Conservation (phyloP, 2,113 vertebrate genomes). For the Oreochromis spilurus region DNA sequence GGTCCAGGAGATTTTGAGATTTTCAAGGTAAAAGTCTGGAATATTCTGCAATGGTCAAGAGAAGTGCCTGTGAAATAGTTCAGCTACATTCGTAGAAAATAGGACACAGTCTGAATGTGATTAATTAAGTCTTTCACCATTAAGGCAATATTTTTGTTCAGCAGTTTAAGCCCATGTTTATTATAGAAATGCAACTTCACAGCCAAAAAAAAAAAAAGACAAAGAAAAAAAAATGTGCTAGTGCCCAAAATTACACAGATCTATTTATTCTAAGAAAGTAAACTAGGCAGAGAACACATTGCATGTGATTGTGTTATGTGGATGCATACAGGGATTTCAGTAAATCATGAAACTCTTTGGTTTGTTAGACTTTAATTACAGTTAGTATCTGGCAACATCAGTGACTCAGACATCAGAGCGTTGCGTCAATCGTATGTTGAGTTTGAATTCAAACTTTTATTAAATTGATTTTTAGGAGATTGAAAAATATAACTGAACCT, state of each 20-base stretch:
- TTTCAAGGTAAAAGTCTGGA: not conserved
- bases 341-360: not conserved
- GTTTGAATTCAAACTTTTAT: not conserved
- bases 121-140: not conserved
- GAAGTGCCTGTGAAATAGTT: not conserved
- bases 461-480: not conserved
- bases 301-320: constrained; percentile 6
- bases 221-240: not conserved
- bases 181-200: not conserved
- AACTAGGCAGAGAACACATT: not conserved
- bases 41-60: not conserved
- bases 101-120: not conserved
- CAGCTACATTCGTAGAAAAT: not conserved
- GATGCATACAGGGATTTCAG: not conserved
- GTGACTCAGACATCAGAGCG: not conserved
- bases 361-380: not conserved
- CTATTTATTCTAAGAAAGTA: not conserved
- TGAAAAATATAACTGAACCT: not conserved
- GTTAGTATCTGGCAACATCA: not conserved
- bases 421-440: not conserved
- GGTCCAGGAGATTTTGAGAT: not conserved
- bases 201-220: not conserved
- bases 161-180: not conserved
- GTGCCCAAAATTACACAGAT: not conserved
- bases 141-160: not conserved